Conservation (phyloP, 2,113 vertebrate genomes). For the Lepisosteus oculatus region DNA sequence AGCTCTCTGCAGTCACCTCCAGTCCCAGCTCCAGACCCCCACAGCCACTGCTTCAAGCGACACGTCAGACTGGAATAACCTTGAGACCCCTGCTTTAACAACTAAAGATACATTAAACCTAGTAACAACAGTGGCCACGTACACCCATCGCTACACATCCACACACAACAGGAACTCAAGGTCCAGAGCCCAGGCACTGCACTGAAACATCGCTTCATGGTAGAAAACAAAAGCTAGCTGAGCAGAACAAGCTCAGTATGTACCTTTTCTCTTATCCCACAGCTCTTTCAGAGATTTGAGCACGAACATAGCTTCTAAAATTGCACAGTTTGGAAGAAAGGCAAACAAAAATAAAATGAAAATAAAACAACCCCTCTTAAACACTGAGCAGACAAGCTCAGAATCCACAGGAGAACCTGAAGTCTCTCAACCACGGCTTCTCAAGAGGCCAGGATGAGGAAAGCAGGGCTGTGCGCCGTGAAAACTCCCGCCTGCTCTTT, state of each 20-base stretch:
- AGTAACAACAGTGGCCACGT: no score
- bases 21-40: no score
- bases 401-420: neutral
- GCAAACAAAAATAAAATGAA: conserved; percentile 14
- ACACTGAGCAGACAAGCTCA: conserved; percentile 22
- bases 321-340: conserved; percentile 41
- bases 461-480: conserved; percentile 8
- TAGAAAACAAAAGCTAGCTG: neutral
- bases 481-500: neutral
- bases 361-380: conserved; percentile 30
- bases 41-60: no score
- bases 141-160: neutral
- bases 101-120: no score
- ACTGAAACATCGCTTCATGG: conserved; percentile 9
- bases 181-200: neutral
- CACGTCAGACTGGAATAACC: no score
- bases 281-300: conserved; percentile 65
- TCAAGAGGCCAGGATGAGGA: conserved; percentile 9
- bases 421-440: no score
- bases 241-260: conserved; percentile 22
- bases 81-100: no score
- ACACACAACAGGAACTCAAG: conserved; percentile 1
- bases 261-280: conserved; percentile 69
- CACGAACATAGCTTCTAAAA: conserved; percentile 66
- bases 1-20: no score